Evolutionary conservation across 2,797 vertebrate genomes (phyloP), one percentile per base, ranked within the genome.

Genomic region (Choloepus didactylus): DNA sequence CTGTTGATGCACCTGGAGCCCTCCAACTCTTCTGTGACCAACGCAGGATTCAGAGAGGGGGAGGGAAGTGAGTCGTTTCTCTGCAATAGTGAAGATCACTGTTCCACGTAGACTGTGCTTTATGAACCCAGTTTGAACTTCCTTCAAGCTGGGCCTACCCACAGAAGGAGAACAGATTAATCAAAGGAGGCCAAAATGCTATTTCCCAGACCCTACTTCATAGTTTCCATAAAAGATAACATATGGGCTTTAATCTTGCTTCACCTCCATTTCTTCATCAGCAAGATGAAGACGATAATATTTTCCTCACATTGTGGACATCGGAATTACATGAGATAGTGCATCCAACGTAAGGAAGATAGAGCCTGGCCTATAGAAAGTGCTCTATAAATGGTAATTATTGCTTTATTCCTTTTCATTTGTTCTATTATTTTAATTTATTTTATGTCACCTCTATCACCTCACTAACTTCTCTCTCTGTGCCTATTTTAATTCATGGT

Each of bases 91-190:
- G 9, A 70, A 10, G 10, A 82, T 38, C 27, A 3, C 15, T 14
- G 19, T 54, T 35, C 46, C 44, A 18, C 41, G 3, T n/a, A 21
- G n/a, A 73, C 49, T 67, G 62, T n/a, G 23, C 15, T 41, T 82
- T 41, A 54, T 85, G 79, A 79, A n/a, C 41, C 16, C 49, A 88
- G 62, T 25, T 51, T 79, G 81, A 87, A 73, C 23, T 89, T 51
- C 38, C 62, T 10, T 0, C 29, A 72, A 87, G 72, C 46, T 87
- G 54, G 69, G 51, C 84, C n/a, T 79, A 35, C 46, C 29, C 54
- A 67, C 75, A 95, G 87, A 95, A 96, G 86, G 77, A 90, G 72
- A 96, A 88, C 49, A 90, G 49, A 89, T 96, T 96, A 90, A 88
- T 91, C n/a, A 75, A 51, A 73, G 38, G 31, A 94, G 67, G 84